phyloP scores from a whole-genome alignment of 2,797 vertebrate genomes.

The Synanceia verrucosa region DNA sequence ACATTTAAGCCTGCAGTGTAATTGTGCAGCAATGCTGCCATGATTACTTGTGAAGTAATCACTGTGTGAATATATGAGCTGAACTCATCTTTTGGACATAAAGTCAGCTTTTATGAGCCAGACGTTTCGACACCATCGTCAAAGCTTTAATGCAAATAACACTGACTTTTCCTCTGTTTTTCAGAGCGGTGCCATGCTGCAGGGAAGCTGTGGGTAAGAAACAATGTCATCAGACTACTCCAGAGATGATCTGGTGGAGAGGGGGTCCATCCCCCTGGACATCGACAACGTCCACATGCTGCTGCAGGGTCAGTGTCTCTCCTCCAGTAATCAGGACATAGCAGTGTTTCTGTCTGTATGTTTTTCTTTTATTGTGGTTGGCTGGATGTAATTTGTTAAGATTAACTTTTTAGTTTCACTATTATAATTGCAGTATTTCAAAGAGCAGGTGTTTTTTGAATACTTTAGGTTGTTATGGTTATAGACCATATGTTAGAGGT shows the following conservation, averaged over 20 bases:
- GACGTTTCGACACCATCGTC: neutral
- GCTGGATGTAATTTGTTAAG: neutral
- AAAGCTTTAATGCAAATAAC: neutral
- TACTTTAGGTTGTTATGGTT: neutral
- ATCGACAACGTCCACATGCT: conserved; percentile 90
- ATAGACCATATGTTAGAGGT: no score
- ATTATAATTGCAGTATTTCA: neutral
- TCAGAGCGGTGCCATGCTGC: conserved; percentile 63
- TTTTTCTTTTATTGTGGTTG: neutral
- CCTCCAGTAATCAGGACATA: no score
- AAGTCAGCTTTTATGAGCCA: neutral
- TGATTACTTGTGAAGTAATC: neutral
- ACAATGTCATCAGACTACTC: conserved; percentile 82
- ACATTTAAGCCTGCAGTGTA: neutral
- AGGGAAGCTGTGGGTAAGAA: conserved; percentile 38
- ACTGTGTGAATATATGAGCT: no score
- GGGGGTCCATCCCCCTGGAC: conserved; percentile 84
- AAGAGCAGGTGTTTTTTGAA: neutral
- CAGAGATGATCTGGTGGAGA: conserved; percentile 63
- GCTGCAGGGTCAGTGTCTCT: conserved; percentile 84
- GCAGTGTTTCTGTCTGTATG: neutral
- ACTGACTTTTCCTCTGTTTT: neutral
- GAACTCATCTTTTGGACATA: neutral
- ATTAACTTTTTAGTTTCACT: neutral
- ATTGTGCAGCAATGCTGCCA: neutral